Evolutionary conservation across 2,113 vertebrate genomes (phyloP).

Genomic region (Dicrurus megarhynchus): DNA sequence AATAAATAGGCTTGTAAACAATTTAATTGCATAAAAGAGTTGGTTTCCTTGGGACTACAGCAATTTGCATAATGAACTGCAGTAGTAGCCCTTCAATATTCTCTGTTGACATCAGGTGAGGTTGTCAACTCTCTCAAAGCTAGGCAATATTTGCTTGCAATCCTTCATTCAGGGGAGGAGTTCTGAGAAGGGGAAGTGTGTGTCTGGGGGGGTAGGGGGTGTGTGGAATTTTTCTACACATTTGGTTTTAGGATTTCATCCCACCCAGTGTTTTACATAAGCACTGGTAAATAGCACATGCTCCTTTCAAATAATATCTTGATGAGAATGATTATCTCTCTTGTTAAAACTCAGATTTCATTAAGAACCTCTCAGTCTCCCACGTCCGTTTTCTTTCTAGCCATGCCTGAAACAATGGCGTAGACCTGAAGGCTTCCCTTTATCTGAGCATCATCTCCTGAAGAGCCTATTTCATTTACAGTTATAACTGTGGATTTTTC

Average conservation of each 20-base stretch:
- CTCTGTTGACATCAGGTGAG: not conserved
- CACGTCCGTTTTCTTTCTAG: not conserved
- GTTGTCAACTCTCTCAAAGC: not conserved
- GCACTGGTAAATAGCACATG: not conserved
- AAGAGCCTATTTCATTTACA: not conserved
- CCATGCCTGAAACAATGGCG: not conserved
- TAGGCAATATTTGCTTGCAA: not conserved
- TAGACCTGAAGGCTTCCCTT: not conserved
- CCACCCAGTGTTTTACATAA: not conserved
- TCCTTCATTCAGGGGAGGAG: not conserved
- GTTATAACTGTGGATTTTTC: fast-evolving
- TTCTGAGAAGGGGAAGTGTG: not conserved
- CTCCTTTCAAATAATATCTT: not conserved
- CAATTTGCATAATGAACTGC: constrained; percentile 54
- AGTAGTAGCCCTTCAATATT: not conserved
- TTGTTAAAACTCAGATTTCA: not conserved
- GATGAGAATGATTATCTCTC: not conserved
- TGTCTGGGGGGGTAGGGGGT: not conserved
- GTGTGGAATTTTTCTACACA: not conserved
- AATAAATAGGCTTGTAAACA: constrained; percentile 59
- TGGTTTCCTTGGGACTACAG: constrained; percentile 40
- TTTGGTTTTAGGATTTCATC: not conserved
- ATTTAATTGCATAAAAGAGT: constrained; percentile 49
- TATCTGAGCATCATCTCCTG: not conserved
- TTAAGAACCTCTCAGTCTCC: not conserved